Conservation (phyloP, 1,140 invertebrate species). For the Procambarus clarkii region DNA sequence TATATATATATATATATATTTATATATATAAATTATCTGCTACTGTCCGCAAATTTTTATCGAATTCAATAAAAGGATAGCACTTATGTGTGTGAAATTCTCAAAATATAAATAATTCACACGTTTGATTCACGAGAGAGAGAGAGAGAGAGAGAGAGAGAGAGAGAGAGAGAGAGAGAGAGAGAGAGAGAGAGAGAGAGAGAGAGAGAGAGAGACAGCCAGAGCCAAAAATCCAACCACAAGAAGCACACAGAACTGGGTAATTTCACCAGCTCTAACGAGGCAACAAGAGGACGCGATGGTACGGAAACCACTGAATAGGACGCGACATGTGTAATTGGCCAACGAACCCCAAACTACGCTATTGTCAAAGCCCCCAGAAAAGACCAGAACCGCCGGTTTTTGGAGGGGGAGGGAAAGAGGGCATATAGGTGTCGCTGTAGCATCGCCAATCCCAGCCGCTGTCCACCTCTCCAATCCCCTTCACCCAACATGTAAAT, state of each 20-base stretch:
- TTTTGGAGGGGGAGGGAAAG: not conserved
- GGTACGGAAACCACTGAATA: conserved; percentile 37
- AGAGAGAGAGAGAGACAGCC: not conserved
- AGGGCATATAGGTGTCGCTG: not conserved
- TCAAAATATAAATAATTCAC: too few species aligned
- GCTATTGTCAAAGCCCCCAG: conserved; percentile 21
- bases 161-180: too few species aligned
- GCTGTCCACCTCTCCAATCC: not conserved
- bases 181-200: too few species aligned
- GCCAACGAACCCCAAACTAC: conserved; percentile 41
- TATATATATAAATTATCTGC: too few species aligned
- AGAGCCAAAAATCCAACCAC: not conserved
- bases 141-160: not conserved
- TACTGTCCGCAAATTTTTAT: too few species aligned
- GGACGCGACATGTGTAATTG: conserved; percentile 56
- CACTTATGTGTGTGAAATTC: too few species aligned
- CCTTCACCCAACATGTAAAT: too few species aligned
- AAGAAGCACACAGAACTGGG: not conserved
- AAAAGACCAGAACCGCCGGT: not conserved
- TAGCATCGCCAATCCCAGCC: not conserved
- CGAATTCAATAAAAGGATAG: too few species aligned
- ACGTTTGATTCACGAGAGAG: too few species aligned
- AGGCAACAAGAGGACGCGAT: conserved; percentile 36
- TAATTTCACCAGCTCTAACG: conserved; percentile 29
- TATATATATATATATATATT: too few species aligned